Percentiles rank a stretch among this genome's conserved stretches.
phyloP scores from a whole-genome alignment of 2,113 vertebrate species.

The Bos taurus region ARS-UCD2.0 NC_037344.1:32016501-32017000 shows the following conservation, averaged over 20 bases:
- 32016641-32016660: neutral
- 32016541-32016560: neutral
- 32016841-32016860: neutral
- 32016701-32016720: neutral
- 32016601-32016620: neutral
- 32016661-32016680: neutral
- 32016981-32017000: neutral
- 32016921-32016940: neutral
- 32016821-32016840: neutral
- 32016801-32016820: neutral
- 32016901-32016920: neutral
- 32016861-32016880: neutral
- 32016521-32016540: neutral
- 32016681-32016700: neutral
- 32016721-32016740: neutral
- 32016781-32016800: neutral
- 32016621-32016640: neutral
- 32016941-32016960: no score
- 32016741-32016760: neutral
- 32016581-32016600: neutral
- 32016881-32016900: neutral
- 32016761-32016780: neutral
- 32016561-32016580: constrained; percentile 16
- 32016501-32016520: constrained; percentile 3
- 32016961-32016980: neutral